Evolutionary conservation across 2,113 vertebrate species (phyloP).

Genomic region (Gambusia holbrooki): DNA sequence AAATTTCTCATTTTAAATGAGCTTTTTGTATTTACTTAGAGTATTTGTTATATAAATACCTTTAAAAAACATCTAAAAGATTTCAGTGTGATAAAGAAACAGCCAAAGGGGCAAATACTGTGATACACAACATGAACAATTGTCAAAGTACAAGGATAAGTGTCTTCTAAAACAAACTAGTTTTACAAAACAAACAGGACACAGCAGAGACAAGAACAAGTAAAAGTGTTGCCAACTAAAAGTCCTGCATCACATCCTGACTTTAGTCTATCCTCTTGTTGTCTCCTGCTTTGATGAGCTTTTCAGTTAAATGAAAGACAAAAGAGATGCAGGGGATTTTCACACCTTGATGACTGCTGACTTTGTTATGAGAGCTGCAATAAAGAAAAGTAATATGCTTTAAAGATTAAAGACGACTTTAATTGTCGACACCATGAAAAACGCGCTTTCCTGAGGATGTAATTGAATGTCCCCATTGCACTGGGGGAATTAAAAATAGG

Average conservation of each 20-base stretch:
- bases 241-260: neutral
- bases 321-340: conserved; percentile 57
- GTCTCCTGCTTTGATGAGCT: conserved; percentile 70
- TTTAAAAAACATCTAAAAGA: too few relatives aligned
- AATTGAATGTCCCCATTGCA: conserved; percentile 79
- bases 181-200: neutral
- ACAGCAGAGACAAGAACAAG: neutral
- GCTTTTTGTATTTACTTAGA: too few relatives aligned
- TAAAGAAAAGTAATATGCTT: conserved; percentile 83
- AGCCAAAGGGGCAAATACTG: too few relatives aligned
- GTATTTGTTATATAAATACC: too few relatives aligned
- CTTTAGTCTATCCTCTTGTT: conserved; percentile 34
- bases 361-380: conserved; percentile 78
- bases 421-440: conserved; percentile 79
- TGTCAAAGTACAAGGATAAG: neutral
- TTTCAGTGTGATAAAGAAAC: too few relatives aligned
- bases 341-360: conserved; percentile 72
- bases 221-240: neutral
- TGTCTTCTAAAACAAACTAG: too few relatives aligned
- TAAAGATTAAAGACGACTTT: conserved; percentile 85
- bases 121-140: neutral
- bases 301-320: conserved; percentile 79
- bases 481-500: conserved; percentile 79
- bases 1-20: too few relatives aligned
- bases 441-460: conserved; percentile 69